phyloP scores from a whole-genome alignment of 2,888 invertebrate genomes.

The Choreutis nemorana region DNA sequence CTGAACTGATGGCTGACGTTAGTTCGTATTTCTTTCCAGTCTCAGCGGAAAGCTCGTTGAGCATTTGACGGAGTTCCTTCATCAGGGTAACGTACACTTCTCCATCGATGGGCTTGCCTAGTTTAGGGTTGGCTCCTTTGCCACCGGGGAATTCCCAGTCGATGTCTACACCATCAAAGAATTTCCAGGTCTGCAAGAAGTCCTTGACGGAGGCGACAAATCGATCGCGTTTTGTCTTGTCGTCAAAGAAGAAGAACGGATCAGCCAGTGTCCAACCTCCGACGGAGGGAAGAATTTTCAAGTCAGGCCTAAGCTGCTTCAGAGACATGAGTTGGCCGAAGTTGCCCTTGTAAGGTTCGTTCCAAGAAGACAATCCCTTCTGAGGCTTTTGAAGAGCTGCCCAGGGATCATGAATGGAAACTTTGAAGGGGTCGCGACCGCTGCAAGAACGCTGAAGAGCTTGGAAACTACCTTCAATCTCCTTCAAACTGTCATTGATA shows the following conservation, averaged over 20 bases:
- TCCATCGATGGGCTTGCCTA: constrained; percentile 51
- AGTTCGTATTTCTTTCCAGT: constrained; percentile 54
- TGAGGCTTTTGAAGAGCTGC: constrained; percentile 58
- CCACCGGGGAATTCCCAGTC: constrained; percentile 63
- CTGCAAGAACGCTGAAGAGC: constrained; percentile 55
- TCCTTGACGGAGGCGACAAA: constrained; percentile 55
- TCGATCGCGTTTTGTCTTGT: constrained; percentile 41
- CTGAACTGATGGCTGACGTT: constrained; percentile 58
- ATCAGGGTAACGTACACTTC: constrained; percentile 43
- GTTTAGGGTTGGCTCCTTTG: constrained; percentile 52
- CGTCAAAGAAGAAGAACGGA: constrained; percentile 56
- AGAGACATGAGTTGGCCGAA: constrained; percentile 58
- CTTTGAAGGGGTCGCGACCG: constrained; percentile 56
- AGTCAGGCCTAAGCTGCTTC: constrained; percentile 50
- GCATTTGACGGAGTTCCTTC: constrained; percentile 52
- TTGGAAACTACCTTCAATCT: constrained; percentile 59
- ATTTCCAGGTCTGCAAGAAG: constrained; percentile 56
- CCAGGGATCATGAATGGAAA: constrained; percentile 58
- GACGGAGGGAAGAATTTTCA: constrained; percentile 52
- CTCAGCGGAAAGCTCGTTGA: constrained; percentile 41
- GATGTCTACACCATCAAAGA: constrained; percentile 58
- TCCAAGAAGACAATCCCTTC: constrained; percentile 53
- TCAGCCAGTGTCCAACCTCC: constrained; percentile 60
- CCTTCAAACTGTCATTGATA: constrained; percentile 59
- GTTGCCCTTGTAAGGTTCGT: constrained; percentile 59